A percentile compares a stretch with the other conserved stretches of the same genome.
Evolutionary conservation across 2,113 vertebrate species (phyloP).

Genomic region (Atherinomorus stipes): DNA sequence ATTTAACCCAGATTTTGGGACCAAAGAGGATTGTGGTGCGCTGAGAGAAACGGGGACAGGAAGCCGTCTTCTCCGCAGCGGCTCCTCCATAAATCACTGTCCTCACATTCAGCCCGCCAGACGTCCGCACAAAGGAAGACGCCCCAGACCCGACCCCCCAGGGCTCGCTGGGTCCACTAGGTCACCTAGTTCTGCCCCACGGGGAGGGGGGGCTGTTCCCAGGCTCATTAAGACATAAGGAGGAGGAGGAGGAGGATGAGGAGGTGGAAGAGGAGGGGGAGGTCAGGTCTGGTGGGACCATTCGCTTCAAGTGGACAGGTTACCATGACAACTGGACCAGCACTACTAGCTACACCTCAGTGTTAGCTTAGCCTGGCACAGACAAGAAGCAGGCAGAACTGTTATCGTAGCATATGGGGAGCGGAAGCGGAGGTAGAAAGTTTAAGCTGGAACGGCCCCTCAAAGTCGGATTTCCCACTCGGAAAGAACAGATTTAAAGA

Average conservation of each 20-base stretch:
- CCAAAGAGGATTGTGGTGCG: constrained; percentile 56
- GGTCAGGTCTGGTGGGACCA: constrained; percentile 91
- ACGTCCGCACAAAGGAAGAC: constrained; percentile 69
- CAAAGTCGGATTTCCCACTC: too few species aligned
- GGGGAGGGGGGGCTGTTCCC: constrained; percentile 89
- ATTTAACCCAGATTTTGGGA: constrained; percentile 81
- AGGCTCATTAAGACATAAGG: constrained; percentile 85
- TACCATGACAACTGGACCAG: constrained; percentile 83
- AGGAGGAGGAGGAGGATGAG: constrained; percentile 4
- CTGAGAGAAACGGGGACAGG: constrained; percentile 31
- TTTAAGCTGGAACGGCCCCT: too few species aligned
- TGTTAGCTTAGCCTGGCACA: neutral
- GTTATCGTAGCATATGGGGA: too few species aligned
- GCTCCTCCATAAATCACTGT: constrained; percentile 51
- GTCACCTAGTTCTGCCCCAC: constrained; percentile 95
- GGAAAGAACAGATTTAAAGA: too few species aligned
- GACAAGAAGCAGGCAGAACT: too few species aligned
- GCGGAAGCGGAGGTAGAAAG: too few species aligned
- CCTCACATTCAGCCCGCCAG: constrained; percentile 58
- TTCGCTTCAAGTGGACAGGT: constrained; percentile 98
- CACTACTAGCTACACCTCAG: neutral
- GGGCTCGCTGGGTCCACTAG: constrained; percentile 90
- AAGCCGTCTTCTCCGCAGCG: constrained; percentile 1
- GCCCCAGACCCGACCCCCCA: constrained; percentile 79
- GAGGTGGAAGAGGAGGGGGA: constrained; percentile 32